Evolutionary conservation across 92 coral and sea anemone species (phyloP).

Genomic region (Porites lobata): DNA sequence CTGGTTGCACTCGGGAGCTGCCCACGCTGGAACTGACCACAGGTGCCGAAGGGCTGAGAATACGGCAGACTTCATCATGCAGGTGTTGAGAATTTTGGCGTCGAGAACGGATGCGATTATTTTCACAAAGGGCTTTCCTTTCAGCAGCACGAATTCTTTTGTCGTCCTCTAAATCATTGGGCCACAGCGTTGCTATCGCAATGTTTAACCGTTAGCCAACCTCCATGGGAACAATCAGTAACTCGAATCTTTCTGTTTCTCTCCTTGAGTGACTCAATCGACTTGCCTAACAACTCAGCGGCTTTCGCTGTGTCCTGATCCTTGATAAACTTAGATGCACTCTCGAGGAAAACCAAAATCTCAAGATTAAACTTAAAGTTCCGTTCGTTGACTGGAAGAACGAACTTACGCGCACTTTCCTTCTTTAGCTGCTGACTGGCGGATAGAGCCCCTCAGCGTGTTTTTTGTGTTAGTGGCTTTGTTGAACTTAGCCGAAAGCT

Average conservation of each 20-base stretch:
- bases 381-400: too few relatives aligned
- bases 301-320: too few relatives aligned
- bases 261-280: conserved; percentile 11
- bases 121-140: conserved; percentile 32
- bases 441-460: too few relatives aligned
- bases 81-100: neutral
- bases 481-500: too few relatives aligned
- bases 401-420: too few relatives aligned
- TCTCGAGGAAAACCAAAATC: too few relatives aligned
- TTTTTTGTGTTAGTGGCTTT: too few relatives aligned
- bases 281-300: neutral
- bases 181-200: conserved; percentile 52
- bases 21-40: conserved; percentile 1
- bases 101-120: neutral
- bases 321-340: too few relatives aligned
- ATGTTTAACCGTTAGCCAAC: conserved; percentile 62
- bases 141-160: conserved; percentile 41
- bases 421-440: too few relatives aligned
- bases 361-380: too few relatives aligned
- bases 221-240: conserved; percentile 58
- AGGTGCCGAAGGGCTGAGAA: conserved; percentile 3
- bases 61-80: neutral
- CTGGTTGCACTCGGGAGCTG: neutral
- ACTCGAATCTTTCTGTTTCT: conserved; percentile 50
- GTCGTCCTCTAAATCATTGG: conserved; percentile 40